These are phyloP conservation scores for Eulemur mongoz DNA, from an alignment of 2,797 vertebrate species.

Conservation along the genomic window DNA sequence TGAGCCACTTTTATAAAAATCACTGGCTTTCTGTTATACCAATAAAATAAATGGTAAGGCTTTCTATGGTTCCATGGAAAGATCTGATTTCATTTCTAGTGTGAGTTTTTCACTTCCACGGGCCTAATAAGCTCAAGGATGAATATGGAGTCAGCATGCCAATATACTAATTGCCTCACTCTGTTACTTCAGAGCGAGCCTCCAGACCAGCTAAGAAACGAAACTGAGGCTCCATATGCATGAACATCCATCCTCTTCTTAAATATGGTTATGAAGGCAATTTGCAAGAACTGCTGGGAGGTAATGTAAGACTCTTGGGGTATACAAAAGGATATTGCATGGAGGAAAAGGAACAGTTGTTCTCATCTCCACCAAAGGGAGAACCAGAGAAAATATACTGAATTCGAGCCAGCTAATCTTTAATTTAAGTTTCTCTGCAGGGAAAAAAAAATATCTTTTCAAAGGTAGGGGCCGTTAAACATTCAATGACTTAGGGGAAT, in stretches of 20 bases:
- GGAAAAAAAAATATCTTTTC: neutral
- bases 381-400: neutral
- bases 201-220: conserved; percentile 40
- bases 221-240: conserved; percentile 16
- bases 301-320: conserved; percentile 38
- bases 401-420: conserved; percentile 10
- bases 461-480: neutral
- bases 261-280: conserved; percentile 5
- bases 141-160: neutral
- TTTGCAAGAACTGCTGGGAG: conserved; percentile 38
- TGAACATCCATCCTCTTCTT: neutral
- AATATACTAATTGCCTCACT: neutral
- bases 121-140: conserved; percentile 16
- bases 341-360: neutral
- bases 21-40: conserved; percentile 12
- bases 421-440: neutral
- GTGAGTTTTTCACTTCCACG: neutral
- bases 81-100: conserved; percentile 1
- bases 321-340: neutral
- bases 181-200: neutral
- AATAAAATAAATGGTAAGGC: conserved; percentile 26
- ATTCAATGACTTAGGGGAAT: neutral
- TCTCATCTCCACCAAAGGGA: neutral
- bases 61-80: conserved; percentile 17
- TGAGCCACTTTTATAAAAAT: conserved; percentile 19